Percentiles rank a stretch among this genome's conserved stretches.
Conservation (phyloP, 1,140 invertebrate genomes). For the Apis mellifera region Amel_HAv3.1 CM009943.2:7334001-7334500, state of each 20-base stretch:
- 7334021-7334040: conserved; percentile 75
- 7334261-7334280: not conserved
- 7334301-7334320: not conserved
- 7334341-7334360: not conserved
- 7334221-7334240: not conserved
- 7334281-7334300: not conserved
- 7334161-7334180: conserved; percentile 78
- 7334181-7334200: conserved; percentile 78
- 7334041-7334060: conserved; percentile 75
- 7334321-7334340: not conserved
- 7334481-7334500: conserved; percentile 22
- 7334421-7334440: conserved; percentile 24
- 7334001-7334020: conserved; percentile 73
- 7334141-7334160: conserved; percentile 80
- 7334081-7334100: conserved; percentile 78
- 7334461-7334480: conserved; percentile 26
- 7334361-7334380: not conserved
- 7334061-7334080: conserved; percentile 77
- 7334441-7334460: conserved; percentile 27
- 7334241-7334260: not conserved
- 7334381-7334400: not conserved
- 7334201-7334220: conserved; percentile 21
- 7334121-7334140: conserved; percentile 77
- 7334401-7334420: conserved; percentile 34
- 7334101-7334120: conserved; percentile 80